Evolutionary conservation across 2,888 invertebrate species (phyloP), one percentile per base, ranked within the genome.

Genomic region (Pristionchus arcanus): DNA sequence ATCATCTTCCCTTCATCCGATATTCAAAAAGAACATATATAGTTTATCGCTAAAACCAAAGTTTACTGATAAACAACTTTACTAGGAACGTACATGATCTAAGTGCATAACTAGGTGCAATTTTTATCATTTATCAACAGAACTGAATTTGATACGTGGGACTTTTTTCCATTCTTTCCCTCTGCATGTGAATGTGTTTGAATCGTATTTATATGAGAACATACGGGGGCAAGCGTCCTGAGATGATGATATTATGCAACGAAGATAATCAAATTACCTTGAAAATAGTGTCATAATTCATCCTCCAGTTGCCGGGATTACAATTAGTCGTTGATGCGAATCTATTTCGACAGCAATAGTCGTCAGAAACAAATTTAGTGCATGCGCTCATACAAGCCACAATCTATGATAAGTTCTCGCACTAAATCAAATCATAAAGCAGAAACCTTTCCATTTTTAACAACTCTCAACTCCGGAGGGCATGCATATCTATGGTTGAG

Each of bases 371-470:
- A 94, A 96, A 96, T 5, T 95, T 95, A 63, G 94, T 83, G 93
- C 96, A 96, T 5, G 96, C 96, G 55, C 96, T 96, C 91, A 95
- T 95, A 92, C 96, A 96, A 31, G 95, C 96, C 4, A 95, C 94
- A 3, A 95, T 93, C 16, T 91, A 91, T 3, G 53, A n/a, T n/a
- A n/a, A n/a, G n/a, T n/a, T n/a, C 15, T 53, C 15, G 53, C 5
- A 4, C 92, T 63, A 9, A 63, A 63, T 11, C 7, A 15, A 93
- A 53, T 74, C n/a, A 7, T 15, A 63, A 63, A 63, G n/a, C 63
- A 68, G n/a, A 28, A 28, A 68, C 68, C n/a, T 68, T 13, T 53
- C n/a, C 55, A 28, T 55, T 84, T n/a, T 19, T 37, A 19, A 37
- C 31, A 49, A 42, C 28, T 28, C 53, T 49, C n/a, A 53, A n/a